Evolutionary conservation across 2,888 invertebrate genomes (phyloP).

Genomic region (Dasysyrphus albostriatus): DNA sequence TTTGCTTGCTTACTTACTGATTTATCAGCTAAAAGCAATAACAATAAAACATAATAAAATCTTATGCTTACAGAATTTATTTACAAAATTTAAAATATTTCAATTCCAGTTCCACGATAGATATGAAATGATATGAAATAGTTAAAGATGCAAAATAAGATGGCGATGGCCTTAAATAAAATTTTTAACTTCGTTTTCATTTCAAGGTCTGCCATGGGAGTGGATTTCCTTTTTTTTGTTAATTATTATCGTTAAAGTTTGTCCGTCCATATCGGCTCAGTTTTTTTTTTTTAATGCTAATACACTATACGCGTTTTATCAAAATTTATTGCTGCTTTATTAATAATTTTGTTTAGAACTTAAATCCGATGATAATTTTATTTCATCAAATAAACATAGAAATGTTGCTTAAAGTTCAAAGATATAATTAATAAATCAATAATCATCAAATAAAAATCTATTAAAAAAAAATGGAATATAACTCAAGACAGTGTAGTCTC

Average conservation of each 20-base stretch:
- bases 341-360: no score
- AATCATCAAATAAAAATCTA: no score
- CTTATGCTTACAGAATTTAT: no score
- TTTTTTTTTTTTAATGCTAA: background rate
- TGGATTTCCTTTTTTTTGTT: background rate
- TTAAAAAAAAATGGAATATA: no score
- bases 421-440: no score
- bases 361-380: background rate
- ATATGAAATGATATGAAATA: no score
- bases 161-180: background rate
- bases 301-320: background rate
- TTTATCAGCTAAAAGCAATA: background rate
- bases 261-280: no score
- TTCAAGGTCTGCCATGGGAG: background rate
- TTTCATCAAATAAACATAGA: background rate
- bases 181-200: background rate
- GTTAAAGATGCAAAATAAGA: background rate
- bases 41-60: background rate
- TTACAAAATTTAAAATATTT: background rate
- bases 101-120: background rate
- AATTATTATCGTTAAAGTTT: background rate
- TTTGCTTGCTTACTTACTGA: background rate
- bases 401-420: background rate
- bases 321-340: background rate
- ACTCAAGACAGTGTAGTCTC: no score